Percentiles rank a stretch among this genome's conserved stretches.
Evolutionary conservation across 2,888 invertebrate species (phyloP).

Genomic region (Autographa pulchrina): DNA sequence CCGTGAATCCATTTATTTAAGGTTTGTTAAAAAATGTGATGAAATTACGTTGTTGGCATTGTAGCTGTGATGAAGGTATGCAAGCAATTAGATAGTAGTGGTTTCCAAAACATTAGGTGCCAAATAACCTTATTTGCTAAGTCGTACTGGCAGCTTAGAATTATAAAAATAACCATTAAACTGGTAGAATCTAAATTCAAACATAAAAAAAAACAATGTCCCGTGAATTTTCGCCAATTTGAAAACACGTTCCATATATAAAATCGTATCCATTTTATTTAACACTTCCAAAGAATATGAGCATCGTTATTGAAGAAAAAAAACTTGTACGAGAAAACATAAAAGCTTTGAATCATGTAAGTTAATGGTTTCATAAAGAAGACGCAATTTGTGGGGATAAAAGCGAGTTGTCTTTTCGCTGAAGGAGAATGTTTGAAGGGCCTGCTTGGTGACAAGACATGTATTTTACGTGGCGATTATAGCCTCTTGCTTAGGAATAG

Average conservation of each 20-base stretch:
- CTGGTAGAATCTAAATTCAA: neutral
- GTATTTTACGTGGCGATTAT: conserved; percentile 13
- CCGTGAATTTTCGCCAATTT: conserved; percentile 20
- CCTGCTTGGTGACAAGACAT: conserved; percentile 28
- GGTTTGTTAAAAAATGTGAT: neutral
- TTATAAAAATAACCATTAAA: neutral
- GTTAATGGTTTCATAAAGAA: conserved; percentile 69
- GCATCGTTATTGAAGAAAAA: conserved; percentile 48
- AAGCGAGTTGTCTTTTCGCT: conserved; percentile 65
- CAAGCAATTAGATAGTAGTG: conserved; percentile 30
- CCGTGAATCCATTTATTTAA: conserved; percentile 7
- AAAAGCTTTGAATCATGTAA: conserved; percentile 71
- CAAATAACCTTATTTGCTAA: neutral
- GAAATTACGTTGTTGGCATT: conserved; percentile 18
- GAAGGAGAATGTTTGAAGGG: conserved; percentile 28
- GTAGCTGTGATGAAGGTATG: conserved; percentile 27
- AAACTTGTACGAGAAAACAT: conserved; percentile 56
- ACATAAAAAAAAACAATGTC: neutral
- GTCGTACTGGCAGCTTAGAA: neutral
- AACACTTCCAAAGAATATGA: conserved; percentile 46
- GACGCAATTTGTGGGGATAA: conserved; percentile 70
- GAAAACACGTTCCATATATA: conserved; percentile 23
- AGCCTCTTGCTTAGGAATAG: neutral
- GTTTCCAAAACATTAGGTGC: neutral
- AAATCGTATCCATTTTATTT: conserved; percentile 39